Conservation (phyloP, 2,797 vertebrate species). For the Clarias pachynema region DNA sequence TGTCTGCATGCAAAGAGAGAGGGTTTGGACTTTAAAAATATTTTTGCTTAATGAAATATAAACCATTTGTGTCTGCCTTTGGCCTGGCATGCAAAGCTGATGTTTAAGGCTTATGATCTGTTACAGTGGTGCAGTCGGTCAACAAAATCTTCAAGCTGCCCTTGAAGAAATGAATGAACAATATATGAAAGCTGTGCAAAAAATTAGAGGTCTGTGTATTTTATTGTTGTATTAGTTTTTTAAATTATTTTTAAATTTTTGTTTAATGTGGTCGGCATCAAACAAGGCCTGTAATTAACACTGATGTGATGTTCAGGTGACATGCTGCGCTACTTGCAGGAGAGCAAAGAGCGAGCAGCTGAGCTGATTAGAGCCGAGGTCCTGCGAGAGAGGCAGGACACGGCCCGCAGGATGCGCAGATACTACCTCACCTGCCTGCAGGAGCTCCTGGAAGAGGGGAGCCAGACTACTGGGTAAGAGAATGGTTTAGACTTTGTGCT, state of each 20-base stretch:
- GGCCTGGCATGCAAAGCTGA: background rate
- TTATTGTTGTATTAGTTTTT: background rate
- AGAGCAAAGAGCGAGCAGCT: constrained; percentile 88
- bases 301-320: constrained; percentile 75
- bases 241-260: background rate
- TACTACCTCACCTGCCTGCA: constrained; percentile 94
- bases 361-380: constrained; percentile 88
- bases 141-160: constrained; percentile 73
- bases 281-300: background rate
- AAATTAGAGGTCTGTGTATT: constrained; percentile 84
- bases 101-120: constrained; percentile 2
- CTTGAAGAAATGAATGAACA: constrained; percentile 92
- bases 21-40: constrained; percentile 62
- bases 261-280: background rate
- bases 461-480: constrained; percentile 77
- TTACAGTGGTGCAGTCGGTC: constrained; percentile 46
- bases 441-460: constrained; percentile 87
- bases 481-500: background rate
- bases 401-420: constrained; percentile 87
- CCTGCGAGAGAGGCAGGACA: constrained; percentile 87
- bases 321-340: constrained; percentile 90
- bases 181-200: constrained; percentile 87
- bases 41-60: background rate
- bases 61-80: background rate
- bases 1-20: constrained; percentile 53